phyloP scores from a whole-genome alignment of 1,140 invertebrate species.

The Galendromus occidentalis region DNA sequence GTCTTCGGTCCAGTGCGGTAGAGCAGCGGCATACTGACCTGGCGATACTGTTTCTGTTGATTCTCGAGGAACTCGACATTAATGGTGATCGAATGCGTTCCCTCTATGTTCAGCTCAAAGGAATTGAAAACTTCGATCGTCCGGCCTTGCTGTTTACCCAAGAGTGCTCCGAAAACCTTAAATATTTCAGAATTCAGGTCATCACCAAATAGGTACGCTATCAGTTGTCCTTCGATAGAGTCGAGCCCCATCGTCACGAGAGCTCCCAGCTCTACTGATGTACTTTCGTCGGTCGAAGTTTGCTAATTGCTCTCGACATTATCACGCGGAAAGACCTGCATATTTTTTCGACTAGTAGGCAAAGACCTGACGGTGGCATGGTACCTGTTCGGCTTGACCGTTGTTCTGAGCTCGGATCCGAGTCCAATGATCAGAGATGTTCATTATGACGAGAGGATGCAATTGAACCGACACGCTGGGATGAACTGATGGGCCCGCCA shows the following conservation, averaged over 20 bases:
- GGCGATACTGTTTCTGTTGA: conserved; percentile 85
- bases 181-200: conserved; percentile 22
- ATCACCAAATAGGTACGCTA: no score
- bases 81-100: conserved; percentile 61
- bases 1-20: no score
- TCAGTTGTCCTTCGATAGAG: no score
- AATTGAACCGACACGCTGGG: conserved; percentile 70
- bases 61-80: conserved; percentile 84
- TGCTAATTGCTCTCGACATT: no score
- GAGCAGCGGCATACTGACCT: no score
- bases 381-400: conserved; percentile 56
- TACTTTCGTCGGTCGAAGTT: no score
- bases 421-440: conserved; percentile 97
- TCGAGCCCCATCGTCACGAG: no score
- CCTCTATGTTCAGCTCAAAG: conserved; percentile 68
- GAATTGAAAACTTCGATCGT: conserved; percentile 98
- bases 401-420: conserved; percentile 64
- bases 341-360: background rate
- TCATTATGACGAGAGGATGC: conserved; percentile 95
- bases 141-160: conserved; percentile 88
- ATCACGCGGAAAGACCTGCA: no score
- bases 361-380: background rate
- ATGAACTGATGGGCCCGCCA: background rate
- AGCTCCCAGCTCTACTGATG: no score
- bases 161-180: conserved; percentile 77